Evolutionary conservation across 2,888 invertebrate species (phyloP), one percentile per base, ranked within the genome.

Genomic region (Rutpela maculata): DNA sequence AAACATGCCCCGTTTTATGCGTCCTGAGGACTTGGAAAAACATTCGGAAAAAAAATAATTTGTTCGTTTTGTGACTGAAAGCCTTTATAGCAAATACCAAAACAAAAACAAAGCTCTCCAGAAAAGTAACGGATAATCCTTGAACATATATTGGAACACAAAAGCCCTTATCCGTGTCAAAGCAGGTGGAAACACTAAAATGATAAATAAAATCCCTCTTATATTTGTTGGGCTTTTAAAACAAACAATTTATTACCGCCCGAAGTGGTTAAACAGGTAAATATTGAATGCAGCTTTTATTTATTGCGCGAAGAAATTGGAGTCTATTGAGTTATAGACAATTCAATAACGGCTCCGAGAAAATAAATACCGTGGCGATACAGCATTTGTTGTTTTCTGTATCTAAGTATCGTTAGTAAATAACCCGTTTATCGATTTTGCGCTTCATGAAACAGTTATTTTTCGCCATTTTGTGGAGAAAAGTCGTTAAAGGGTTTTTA

Each of bases 181-280:
- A 62, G 76, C 78, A 80, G 77, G 81, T 80, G 80, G 79, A 80
- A 81, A 81, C 69, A 72, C 75, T 63, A 59, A 76, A 74, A 66
- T 55, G 77, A 82, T 81, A 81, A 76, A 78, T 78, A 75, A n/a
- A 80, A 76, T 76, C 69, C 63, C 74, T 38, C 43, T 63, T 22
- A 55, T 62, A 18, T 59, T 67, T 60, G 70, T 69, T 73, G 63
- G 60, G 67, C 72, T 50, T 17, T 59, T 57, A 67, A 74, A 76
- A 63, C 62, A 75, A 74, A 35, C 67, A 71, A 75, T 75, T 76
- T 71, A 60, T 71, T 70, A 76, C 60, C 50, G 55, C 59, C 22
- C 17, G 17, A 38, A 57, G 35, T 63, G 66, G 78, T 74, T 77
- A 80, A 75, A 66, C 63, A 76, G 78, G 78, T 80, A 74, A 70